Evolutionary conservation across 2,797 vertebrate genomes (phyloP).

Genomic region (Danio jaintianensis): DNA sequence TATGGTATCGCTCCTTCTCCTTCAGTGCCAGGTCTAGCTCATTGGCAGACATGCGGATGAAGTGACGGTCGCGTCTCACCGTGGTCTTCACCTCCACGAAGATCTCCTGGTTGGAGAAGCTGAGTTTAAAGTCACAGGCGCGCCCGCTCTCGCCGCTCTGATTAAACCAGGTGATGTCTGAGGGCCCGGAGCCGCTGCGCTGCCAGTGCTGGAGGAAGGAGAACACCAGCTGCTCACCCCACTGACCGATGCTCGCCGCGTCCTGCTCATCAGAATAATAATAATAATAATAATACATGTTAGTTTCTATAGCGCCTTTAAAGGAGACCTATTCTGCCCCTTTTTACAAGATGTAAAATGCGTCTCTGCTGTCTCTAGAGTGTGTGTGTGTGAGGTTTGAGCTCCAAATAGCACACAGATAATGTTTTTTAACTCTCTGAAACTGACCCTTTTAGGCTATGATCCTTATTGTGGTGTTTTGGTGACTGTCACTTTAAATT

Average conservation of each 20-base stretch:
- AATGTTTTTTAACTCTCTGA: too few species aligned
- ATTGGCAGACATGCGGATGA: constrained; percentile 80
- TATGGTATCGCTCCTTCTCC: constrained; percentile 77
- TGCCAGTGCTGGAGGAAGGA: constrained; percentile 80
- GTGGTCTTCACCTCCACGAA: constrained; percentile 84
- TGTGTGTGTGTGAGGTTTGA: too few species aligned
- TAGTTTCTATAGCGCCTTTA: too few species aligned
- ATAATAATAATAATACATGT: too few species aligned
- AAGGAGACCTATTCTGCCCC: too few species aligned
- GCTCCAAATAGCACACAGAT: too few species aligned
- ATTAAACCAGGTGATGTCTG: constrained; percentile 76
- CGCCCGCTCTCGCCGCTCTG: constrained; percentile 76
- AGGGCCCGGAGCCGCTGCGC: constrained; percentile 60
- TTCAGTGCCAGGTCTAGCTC: constrained; percentile 81
- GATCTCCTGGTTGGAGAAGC: constrained; percentile 62
- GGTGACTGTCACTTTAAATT: too few species aligned
- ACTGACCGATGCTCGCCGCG: constrained; percentile 70
- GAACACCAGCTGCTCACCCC: constrained; percentile 82
- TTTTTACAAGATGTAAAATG: too few species aligned
- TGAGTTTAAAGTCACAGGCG: constrained; percentile 80
- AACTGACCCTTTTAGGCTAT: too few species aligned
- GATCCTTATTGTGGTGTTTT: too few species aligned
- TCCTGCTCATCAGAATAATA: constrained; percentile 52
- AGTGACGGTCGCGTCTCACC: constrained; percentile 73
- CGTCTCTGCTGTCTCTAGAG: too few species aligned